These are phyloP conservation scores for Ictidomys tridecemlineatus DNA, from an alignment of 2,113 vertebrate genomes.

Conservation along the genomic window DNA sequence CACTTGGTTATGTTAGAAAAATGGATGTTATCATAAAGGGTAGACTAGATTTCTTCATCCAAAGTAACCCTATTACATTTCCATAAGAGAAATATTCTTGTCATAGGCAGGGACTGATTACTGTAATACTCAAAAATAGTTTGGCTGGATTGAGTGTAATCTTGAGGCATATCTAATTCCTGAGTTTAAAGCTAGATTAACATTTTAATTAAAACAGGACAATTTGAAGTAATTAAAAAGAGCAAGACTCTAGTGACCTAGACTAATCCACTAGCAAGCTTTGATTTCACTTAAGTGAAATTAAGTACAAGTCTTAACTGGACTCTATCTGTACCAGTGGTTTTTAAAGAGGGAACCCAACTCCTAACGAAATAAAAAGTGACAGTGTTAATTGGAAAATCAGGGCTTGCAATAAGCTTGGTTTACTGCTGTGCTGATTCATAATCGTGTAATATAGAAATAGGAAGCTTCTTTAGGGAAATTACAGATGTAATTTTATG, in stretches of 20 bases:
- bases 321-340: neutral
- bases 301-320: slow-evolving; percentile 4
- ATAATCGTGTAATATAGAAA: slow-evolving; percentile 35
- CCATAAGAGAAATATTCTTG: slow-evolving; percentile 4
- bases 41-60: neutral
- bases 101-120: neutral
- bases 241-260: neutral
- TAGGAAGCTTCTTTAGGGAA: slow-evolving; percentile 6
- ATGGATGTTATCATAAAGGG: neutral
- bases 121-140: neutral
- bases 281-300: slow-evolving; percentile 55
- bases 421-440: slow-evolving; percentile 21
- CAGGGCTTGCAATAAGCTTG: neutral
- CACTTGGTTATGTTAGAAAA: neutral
- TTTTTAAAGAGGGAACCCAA: slow-evolving; percentile 4
- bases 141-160: neutral
- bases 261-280: slow-evolving; percentile 26
- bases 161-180: slow-evolving; percentile 28
- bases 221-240: slow-evolving; percentile 23
- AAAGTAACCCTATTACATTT: slow-evolving; percentile 27
- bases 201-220: slow-evolving; percentile 52
- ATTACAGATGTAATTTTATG: slow-evolving; percentile 21
- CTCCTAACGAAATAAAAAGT: slow-evolving; percentile 49
- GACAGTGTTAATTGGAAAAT: slow-evolving; percentile 45
- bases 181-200: slow-evolving; percentile 40